Base-by-base conservation (phyloP, 2,888 invertebrate species). In the Erebia palarica region DNA sequence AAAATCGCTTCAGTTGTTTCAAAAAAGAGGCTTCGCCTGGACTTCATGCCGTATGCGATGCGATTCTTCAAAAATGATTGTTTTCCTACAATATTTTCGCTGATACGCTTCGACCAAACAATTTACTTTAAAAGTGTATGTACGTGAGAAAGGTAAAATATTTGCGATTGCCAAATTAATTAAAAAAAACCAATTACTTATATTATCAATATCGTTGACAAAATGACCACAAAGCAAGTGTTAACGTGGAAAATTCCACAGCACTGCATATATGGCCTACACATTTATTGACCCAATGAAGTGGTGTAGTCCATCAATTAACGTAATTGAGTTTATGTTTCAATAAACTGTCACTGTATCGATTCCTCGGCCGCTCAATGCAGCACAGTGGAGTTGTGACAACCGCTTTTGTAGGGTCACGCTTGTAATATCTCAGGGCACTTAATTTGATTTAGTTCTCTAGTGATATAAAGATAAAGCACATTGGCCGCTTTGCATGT, bases 281-380 rank as follows among this genome's bases (percentile, higher is more conserved):
- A 27, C 65, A 65, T 69, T 70, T 72, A 74, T 72, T 72, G 63
- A 74, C 63, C 53, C 63, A 68, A 59, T 69, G 70, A 64, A 70
- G 70, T 70, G 68, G 59, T 64, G 74, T 69, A 73, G 71, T 72
- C 68, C 68, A 68, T 72, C 74, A 74, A 74, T 74, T 74, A 74
- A 70, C 65, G 68, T 74, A 68, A 74, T 74, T 74, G 72, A 74
- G 68, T 70, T 72, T 70, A 74, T 70, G 68, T 74, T 70, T 66
- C 69, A 69, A 72, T 72, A 72, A 72, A 72, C 72, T 72, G 72
- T 70, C 66, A 63, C 57, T 14, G 69, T 63, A 74, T 74, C 72
- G 68, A 72, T 74, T 65, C 53, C 55, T 69, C 60, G n/a, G 14
- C 5, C 18, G 65, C 36, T 47, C 16, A 64, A 53, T 60, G 58